A percentile compares a stretch with the other conserved stretches of the same genome.
Evolutionary conservation across 2,888 invertebrate genomes (phyloP).

Genomic region (Drosophila limbata): DNA sequence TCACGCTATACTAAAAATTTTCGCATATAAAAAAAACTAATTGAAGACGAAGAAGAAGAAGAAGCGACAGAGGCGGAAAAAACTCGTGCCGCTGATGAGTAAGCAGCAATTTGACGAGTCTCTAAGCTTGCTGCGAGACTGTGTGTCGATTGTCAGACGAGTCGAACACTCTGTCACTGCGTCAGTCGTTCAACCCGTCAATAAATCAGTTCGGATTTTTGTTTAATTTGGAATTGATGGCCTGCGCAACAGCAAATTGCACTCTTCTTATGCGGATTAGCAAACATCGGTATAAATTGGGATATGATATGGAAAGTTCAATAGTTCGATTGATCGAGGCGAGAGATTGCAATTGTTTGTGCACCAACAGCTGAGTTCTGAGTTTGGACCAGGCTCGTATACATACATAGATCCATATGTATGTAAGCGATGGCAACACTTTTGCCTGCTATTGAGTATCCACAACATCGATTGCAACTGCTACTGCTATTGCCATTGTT

Average conservation of each 20-base stretch:
- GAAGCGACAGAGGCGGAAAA: constrained; percentile 21
- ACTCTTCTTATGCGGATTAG: constrained; percentile 50
- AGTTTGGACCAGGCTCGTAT: constrained; percentile 15
- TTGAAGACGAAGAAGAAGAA: constrained; percentile 23
- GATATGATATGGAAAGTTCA: constrained; percentile 38
- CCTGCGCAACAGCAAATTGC: constrained; percentile 67
- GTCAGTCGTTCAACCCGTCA: constrained; percentile 17
- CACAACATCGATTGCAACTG: constrained; percentile 24
- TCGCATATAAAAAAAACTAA: constrained; percentile 54
- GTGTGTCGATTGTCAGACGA: constrained; percentile 37
- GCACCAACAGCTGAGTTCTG: constrained; percentile 41
- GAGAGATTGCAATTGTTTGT: constrained; percentile 5
- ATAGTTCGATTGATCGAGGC: constrained; percentile 13
- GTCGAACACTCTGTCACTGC: constrained; percentile 11
- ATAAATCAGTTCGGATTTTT: constrained; percentile 39
- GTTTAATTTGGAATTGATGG: constrained; percentile 40
- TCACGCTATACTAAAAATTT: constrained; percentile 77
- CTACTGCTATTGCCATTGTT: constrained; percentile 16
- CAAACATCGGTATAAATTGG: constrained; percentile 45
- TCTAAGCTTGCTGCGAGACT: constrained; percentile 25
- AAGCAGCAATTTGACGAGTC: constrained; percentile 55
- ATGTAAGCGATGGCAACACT: constrained; percentile 23
- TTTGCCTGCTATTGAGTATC: constrained; percentile 21
- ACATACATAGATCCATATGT: too few species aligned
- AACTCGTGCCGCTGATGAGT: constrained; percentile 69